Evolutionary conservation across 2,797 vertebrate species (phyloP), one percentile per base, ranked within the genome.

Genomic region (Pampus argenteus): DNA sequence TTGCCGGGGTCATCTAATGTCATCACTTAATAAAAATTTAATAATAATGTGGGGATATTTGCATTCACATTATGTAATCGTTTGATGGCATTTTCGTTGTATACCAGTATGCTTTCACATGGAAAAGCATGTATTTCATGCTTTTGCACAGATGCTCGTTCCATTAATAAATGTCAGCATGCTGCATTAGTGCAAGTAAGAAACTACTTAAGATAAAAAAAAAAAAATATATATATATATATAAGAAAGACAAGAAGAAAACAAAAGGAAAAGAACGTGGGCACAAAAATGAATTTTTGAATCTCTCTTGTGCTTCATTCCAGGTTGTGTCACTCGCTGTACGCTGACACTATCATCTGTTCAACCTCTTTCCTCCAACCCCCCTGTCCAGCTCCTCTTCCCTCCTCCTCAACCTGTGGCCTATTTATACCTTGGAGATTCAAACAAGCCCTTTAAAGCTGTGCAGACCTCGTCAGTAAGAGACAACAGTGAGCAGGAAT

Each of bases 401-500:
- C 80, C 84, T 87, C 84, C 87, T 83, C 75, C 81, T 85, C 88
- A 79, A 76, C 76, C 66, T 80, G 88, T 81, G 77, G 54, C 66
- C 83, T 90, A 91, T 94, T 92, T 90, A 90, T 89, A 86, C 88
- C 77, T 71, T 11, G 66, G 74, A 87, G 86, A 88, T 81, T 89
- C 77, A 68, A 61, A 84, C 74, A 74, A 87, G 80, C 81, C 73
- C 64, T 65, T 84, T 77, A 86, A 81, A 70, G 70, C 82, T 75
- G 58, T 4, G 23, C 59, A 47, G 78, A 85, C 74, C 87, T 83
- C 76, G 71, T 72, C 73, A 66, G 80, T 23, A 45, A 36, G 68
- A 59, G 78, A 80, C 64, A 61, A 52, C 56, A 45, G 77, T 17
- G 79, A 83, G 40, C 71, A 60, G 71, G 74, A 74, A 74, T 73